Conservation (phyloP, 2,888 invertebrate species). For the Sinopyrophorus schimmeli region DNA sequence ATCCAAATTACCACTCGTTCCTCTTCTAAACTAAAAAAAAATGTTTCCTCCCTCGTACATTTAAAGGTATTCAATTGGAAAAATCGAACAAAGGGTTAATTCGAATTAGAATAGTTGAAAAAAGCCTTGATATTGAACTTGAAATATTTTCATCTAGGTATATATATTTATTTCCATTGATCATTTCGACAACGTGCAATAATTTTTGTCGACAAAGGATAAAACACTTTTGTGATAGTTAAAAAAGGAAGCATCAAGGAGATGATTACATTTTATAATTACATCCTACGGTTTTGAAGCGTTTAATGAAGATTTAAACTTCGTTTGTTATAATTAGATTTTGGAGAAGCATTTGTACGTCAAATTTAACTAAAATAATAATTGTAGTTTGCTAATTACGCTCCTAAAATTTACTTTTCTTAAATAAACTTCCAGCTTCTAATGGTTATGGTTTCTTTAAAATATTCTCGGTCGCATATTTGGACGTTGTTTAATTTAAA, state of each 20-base stretch:
- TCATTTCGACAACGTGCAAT: neutral
- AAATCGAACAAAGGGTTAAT: too few relatives aligned
- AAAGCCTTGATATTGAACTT: constrained; percentile 14
- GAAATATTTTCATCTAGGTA: constrained; percentile 3
- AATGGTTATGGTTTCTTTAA: neutral
- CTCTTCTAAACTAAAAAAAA: too few relatives aligned
- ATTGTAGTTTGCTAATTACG: neutral
- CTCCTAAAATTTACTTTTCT: neutral
- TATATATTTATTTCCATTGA: too few relatives aligned
- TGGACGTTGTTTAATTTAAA: constrained; percentile 6
- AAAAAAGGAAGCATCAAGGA: constrained; percentile 7
- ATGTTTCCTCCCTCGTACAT: too few relatives aligned
- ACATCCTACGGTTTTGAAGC: constrained; percentile 9
- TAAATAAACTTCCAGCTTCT: constrained; percentile 3
- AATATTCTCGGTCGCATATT: constrained; percentile 3
- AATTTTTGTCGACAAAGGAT: neutral
- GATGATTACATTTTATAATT: constrained; percentile 12
- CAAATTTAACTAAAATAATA: neutral
- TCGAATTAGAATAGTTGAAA: too few relatives aligned
- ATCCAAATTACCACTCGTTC: too few relatives aligned
- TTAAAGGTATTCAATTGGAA: too few relatives aligned
- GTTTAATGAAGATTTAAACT: constrained; percentile 18
- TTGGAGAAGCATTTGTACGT: constrained; percentile 5
- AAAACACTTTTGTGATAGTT: neutral
- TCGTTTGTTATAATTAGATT: constrained; percentile 10